Base-by-base conservation (phyloP, 2,113 vertebrate genomes). In the Nothocercus nigrocapillus region DNA sequence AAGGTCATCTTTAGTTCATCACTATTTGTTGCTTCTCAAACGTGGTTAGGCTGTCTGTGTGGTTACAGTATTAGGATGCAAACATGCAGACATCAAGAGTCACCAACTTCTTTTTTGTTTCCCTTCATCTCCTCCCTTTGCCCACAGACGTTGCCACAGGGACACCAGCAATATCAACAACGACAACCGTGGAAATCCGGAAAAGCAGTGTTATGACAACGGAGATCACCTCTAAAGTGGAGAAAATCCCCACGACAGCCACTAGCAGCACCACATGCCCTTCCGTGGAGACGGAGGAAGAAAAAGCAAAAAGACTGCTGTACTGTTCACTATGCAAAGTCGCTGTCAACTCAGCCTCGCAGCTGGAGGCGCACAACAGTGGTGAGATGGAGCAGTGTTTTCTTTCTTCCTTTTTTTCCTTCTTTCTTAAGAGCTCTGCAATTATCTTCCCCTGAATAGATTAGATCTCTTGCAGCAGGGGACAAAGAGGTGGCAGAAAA, bases 321-420 rank as follows among this genome's bases (percentile, higher is more conserved):
- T 99, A 99, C 97, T 99, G 99, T 97, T 99, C 99, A 20, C 98
- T 99, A 95, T 99, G 99, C 98, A 99, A 99, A 97, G 99, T 99
- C 61, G 99, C 99, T 47, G 99, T 99, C 97, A 99, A 99, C 98
- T 99, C 99, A 1, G 98, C 98, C 70, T 99, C 99, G 0, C 99
- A 99, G 98, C 98, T 99, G 97, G 99, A 99, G 95, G 99, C 99
- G 9, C 99, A 99, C 97, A 99, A 99, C 98, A 99, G 98, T 59
- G 99, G 99, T 99, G 95, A 99, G 99, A 95, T 69, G 79, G 86
- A 93, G 93, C 45, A 66, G 58, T 68, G 42, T 80, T 90, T 83
- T 18, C 82, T 92, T 92, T 19, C 73, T 81, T 81, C 36, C 25
- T 83, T 90, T 86, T 92, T 96, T 87, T 38, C 40, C 66, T 96